These are phyloP conservation scores for Brachynemurus nebulosus DNA, from an alignment of 2,888 invertebrate genomes.

Conservation along the genomic window DNA sequence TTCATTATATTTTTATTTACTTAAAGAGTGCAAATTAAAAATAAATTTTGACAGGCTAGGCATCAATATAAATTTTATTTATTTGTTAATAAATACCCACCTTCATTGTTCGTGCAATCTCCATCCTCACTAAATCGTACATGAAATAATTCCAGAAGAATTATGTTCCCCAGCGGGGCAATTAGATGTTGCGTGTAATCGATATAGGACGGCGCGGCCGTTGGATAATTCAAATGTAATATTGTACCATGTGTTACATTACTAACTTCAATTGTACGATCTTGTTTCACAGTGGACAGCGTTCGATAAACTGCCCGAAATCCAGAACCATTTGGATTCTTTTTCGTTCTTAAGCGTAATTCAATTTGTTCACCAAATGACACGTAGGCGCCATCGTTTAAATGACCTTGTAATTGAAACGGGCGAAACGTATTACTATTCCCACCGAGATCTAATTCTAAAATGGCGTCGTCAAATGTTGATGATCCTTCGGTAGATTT, in stretches of 20 bases:
- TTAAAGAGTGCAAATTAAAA: too few relatives aligned
- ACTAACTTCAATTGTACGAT: slow-evolving; percentile 32
- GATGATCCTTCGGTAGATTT: slow-evolving; percentile 27
- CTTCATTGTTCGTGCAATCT: slow-evolving; percentile 21
- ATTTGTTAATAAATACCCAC: too few relatives aligned
- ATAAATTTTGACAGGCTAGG: too few relatives aligned
- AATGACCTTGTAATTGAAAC: slow-evolving; percentile 36
- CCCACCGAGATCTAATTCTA: slow-evolving; percentile 44
- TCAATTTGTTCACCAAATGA: slow-evolving; percentile 46
- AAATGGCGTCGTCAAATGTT: slow-evolving; percentile 29
- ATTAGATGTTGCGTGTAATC: slow-evolving; percentile 41
- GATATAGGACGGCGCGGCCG: slow-evolving; percentile 35
- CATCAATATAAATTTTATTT: too few relatives aligned
- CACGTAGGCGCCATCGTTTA: slow-evolving; percentile 53
- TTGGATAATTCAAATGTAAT: slow-evolving; percentile 44
- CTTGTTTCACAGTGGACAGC: slow-evolving; percentile 27
- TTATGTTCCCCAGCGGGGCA: slow-evolving; percentile 39
- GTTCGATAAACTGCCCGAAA: slow-evolving; percentile 53
- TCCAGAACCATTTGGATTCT: slow-evolving; percentile 48
- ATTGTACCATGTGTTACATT: slow-evolving; percentile 35
- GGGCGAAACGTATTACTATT: slow-evolving; percentile 38
- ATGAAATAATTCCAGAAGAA: slow-evolving; percentile 36
- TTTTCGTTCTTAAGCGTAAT: slow-evolving; percentile 48
- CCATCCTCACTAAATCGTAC: slow-evolving; percentile 32
- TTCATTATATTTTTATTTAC: too few relatives aligned